A percentile compares a stretch with the other conserved stretches of the same genome.
phyloP scores from a whole-genome alignment of 2,113 vertebrate species.

The Oriolus oriolus region DNA sequence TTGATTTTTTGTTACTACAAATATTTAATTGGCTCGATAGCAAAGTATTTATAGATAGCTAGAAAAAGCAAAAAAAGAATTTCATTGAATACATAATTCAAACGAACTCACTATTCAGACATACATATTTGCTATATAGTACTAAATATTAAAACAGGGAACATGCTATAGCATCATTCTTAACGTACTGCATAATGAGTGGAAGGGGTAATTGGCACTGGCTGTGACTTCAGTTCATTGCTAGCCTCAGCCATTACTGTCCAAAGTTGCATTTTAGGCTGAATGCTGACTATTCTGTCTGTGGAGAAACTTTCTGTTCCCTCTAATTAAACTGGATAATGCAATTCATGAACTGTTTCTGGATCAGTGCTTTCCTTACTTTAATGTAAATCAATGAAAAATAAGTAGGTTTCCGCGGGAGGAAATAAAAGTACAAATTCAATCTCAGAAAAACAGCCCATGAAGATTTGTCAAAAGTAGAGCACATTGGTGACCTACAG shows the following conservation, averaged over 20 bases:
- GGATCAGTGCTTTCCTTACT: slow-evolving; percentile 61
- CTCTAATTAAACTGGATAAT: slow-evolving; percentile 75
- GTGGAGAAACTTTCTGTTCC: slow-evolving; percentile 56
- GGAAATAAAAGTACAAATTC: slow-evolving; percentile 63
- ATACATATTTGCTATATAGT: not conserved
- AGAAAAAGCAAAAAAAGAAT: not conserved
- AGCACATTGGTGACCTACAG: not conserved
- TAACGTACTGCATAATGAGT: not conserved
- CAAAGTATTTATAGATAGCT: not conserved
- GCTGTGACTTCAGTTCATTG: not conserved
- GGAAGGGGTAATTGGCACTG: not conserved
- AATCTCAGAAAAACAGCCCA: slow-evolving; percentile 50
- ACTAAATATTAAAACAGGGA: not conserved
- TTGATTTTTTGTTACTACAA: not conserved
- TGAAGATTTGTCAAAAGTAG: slow-evolving; percentile 27
- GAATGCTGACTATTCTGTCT: slow-evolving; percentile 48
- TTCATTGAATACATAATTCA: not conserved
- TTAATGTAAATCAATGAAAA: slow-evolving; percentile 73
- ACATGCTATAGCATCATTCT: not conserved
- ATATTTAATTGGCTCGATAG: not conserved
- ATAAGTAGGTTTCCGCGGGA: slow-evolving; percentile 37
- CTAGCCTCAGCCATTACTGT: not conserved
- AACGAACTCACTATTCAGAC: not conserved
- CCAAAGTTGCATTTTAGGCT: slow-evolving; percentile 40
- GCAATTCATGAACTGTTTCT: slow-evolving; percentile 67